Conservation (phyloP, 1,140 invertebrate genomes). For the Trichogramma pretiosum region DNA sequence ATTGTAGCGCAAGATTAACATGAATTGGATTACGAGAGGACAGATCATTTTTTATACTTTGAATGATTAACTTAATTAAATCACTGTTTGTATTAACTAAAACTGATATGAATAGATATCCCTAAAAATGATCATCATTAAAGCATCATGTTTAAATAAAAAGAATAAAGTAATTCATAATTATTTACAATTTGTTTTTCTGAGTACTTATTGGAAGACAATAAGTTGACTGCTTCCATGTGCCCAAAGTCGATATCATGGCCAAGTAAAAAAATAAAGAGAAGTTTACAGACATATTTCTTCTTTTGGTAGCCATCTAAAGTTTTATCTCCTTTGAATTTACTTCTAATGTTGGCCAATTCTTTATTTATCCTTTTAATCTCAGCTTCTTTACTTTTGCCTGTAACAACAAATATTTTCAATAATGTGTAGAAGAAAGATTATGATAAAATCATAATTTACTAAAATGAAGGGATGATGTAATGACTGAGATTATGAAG, state of each 20-base stretch:
- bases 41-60: constrained; percentile 99
- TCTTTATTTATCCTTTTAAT: constrained; percentile 99
- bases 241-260: constrained; percentile 99
- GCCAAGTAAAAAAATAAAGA: constrained; percentile 97
- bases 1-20: constrained; percentile 98
- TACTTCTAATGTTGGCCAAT: constrained; percentile 97
- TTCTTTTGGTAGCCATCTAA: constrained; percentile 99
- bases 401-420: constrained; percentile 45
- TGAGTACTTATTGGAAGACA: constrained; percentile 99
- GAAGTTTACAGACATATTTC: constrained; percentile 99
- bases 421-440: constrained; percentile 1
- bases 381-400: constrained; percentile 99
- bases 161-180: background rate
- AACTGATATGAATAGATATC: constrained; percentile 98
- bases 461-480: background rate
- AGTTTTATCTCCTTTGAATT: constrained; percentile 99
- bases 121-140: constrained; percentile 54
- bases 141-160: constrained; percentile 17
- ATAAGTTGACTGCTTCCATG: constrained; percentile 99
- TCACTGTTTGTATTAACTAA: constrained; percentile 98
- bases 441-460: background rate
- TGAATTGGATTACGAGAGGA: constrained; percentile 95
- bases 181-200: constrained; percentile 98
- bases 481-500: too few species aligned
- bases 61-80: constrained; percentile 97